These are phyloP conservation scores for Selene dorsalis DNA, from an alignment of 2,797 vertebrate species.

Conservation along the genomic window DNA sequence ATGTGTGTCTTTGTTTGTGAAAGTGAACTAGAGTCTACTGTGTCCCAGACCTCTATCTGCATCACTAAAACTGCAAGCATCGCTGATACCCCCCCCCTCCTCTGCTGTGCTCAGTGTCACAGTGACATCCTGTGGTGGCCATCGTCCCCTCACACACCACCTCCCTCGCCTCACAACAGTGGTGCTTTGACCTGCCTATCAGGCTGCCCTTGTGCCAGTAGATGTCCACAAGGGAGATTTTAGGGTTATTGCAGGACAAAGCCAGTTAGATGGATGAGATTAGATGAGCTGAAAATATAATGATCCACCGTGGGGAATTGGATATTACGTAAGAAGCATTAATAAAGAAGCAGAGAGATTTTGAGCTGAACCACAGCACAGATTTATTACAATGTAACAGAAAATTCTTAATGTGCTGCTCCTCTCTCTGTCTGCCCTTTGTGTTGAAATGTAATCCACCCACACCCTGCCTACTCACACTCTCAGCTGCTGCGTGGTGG, in stretches of 20 bases:
- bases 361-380: background rate
- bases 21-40: background rate
- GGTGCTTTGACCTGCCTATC: background rate
- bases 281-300: background rate
- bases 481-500: background rate
- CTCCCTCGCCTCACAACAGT: constrained; percentile 4
- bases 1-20: background rate
- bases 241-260: background rate
- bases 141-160: constrained; percentile 3
- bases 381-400: background rate
- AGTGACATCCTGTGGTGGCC: constrained; percentile 42
- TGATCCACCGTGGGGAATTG: background rate
- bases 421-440: background rate
- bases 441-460: background rate
- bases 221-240: background rate
- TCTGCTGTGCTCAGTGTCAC: constrained; percentile 13
- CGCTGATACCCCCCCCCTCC: background rate
- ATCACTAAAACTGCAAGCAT: constrained; percentile 43
- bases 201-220: background rate
- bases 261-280: background rate
- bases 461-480: background rate
- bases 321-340: background rate
- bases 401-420: background rate
- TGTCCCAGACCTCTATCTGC: constrained; percentile 35
- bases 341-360: background rate